Evolutionary conservation across 1,140 invertebrate species (phyloP).

Genomic region (Drosophila nigromelanica): DNA sequence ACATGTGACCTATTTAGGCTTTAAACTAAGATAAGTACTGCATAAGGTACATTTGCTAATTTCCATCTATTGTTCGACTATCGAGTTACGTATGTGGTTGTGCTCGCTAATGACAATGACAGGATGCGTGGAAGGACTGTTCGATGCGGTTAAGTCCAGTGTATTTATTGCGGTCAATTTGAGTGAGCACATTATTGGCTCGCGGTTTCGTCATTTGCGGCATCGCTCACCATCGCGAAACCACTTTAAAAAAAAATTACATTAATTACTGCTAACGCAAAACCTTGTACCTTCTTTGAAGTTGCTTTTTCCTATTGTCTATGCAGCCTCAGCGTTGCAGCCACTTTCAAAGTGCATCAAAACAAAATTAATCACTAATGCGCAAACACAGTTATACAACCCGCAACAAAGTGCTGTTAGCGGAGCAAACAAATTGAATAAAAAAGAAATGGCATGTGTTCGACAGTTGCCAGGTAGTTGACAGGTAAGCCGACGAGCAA

Average conservation of each 20-base stretch:
- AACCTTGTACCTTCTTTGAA: neutral
- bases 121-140: constrained; percentile 22
- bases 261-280: no score
- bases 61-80: no score
- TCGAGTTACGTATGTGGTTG: neutral
- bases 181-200: constrained; percentile 4
- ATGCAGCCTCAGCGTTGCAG: neutral
- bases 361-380: constrained; percentile 69
- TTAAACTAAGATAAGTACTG: no score
- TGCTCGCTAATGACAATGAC: constrained; percentile 30
- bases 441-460: neutral
- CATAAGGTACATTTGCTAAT: no score
- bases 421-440: constrained; percentile 1
- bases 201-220: constrained; percentile 1
- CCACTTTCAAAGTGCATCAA: constrained; percentile 64
- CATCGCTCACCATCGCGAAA: neutral
- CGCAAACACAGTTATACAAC: constrained; percentile 10
- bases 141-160: constrained; percentile 18
- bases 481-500: constrained; percentile 39
- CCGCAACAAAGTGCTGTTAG: constrained; percentile 17
- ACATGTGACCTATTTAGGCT: no score
- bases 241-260: neutral
- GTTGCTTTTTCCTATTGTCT: neutral
- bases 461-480: constrained; percentile 44
- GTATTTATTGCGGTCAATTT: constrained; percentile 1